Percentiles rank a stretch among this genome's conserved stretches.
These are phyloP conservation scores for Petaurus breviceps DNA, from an alignment of 2,113 vertebrate genomes.

Conservation along the genomic window DNA sequence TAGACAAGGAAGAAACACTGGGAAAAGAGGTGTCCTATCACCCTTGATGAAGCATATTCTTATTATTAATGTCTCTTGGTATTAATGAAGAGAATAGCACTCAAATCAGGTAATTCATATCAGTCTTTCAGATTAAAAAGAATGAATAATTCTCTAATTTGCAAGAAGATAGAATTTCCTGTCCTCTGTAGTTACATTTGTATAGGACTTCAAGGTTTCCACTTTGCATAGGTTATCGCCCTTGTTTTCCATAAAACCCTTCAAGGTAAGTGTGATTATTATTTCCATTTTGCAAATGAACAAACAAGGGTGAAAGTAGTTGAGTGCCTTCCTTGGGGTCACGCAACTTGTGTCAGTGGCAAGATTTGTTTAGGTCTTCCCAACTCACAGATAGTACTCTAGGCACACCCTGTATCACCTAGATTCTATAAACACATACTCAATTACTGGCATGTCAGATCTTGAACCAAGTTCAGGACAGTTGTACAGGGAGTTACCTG, in stretches of 20 bases:
- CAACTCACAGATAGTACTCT: not conserved
- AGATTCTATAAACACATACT: not conserved
- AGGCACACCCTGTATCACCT: not conserved
- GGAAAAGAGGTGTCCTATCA: not conserved
- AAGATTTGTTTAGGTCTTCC: not conserved
- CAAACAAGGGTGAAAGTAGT: not conserved
- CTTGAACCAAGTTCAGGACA: not conserved
- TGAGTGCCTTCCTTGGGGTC: not conserved
- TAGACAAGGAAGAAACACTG: not conserved
- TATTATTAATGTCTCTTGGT: not conserved
- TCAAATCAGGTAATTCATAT: not conserved
- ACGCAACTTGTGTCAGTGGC: not conserved
- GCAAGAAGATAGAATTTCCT: not conserved
- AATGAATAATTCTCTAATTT: not conserved
- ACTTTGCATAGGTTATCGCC: not conserved
- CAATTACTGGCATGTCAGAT: not conserved
- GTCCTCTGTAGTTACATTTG: not conserved
- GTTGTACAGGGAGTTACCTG: not conserved
- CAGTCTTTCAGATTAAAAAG: not conserved
- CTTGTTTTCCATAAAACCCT: not conserved
- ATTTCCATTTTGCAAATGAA: not conserved
- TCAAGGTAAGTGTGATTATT: not conserved
- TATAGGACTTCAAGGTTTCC: not conserved
- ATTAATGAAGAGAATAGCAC: not conserved
- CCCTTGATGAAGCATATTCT: not conserved